These are phyloP conservation scores for Struthidea cinerea DNA, from an alignment of 2,113 vertebrate species.

Conservation along the genomic window DNA sequence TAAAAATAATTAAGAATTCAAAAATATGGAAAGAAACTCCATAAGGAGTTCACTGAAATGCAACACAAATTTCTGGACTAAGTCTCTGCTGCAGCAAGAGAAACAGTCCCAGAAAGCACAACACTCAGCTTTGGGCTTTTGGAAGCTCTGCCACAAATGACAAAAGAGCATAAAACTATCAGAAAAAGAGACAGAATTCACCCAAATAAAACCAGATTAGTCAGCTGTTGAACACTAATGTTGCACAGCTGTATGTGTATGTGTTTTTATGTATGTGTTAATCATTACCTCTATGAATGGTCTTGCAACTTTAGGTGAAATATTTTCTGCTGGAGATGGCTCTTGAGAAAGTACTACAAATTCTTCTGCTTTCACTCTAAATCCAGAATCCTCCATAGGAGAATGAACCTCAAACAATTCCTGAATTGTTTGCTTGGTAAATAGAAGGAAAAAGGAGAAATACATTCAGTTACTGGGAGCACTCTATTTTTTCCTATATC, in stretches of 20 bases:
- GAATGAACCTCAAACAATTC: constrained; percentile 93
- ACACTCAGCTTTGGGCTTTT: neutral
- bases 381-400: constrained; percentile 79
- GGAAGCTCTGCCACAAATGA: neutral
- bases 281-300: constrained; percentile 83
- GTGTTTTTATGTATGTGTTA: neutral
- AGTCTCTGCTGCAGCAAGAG: neutral
- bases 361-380: constrained; percentile 85
- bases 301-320: constrained; percentile 86
- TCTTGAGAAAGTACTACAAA: constrained; percentile 92
- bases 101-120: neutral
- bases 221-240: neutral
- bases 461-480: neutral
- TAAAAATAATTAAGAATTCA: neutral
- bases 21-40: neutral
- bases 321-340: constrained; percentile 85
- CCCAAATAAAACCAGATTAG: neutral
- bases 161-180: neutral
- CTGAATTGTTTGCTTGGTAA: constrained; percentile 86
- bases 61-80: neutral
- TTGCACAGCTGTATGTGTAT: neutral
- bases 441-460: neutral
- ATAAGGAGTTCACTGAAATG: neutral
- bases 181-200: neutral
- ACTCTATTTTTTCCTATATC: neutral